Conservation (phyloP, 2,113 vertebrate species). For the Pachycephala philippinensis region DNA sequence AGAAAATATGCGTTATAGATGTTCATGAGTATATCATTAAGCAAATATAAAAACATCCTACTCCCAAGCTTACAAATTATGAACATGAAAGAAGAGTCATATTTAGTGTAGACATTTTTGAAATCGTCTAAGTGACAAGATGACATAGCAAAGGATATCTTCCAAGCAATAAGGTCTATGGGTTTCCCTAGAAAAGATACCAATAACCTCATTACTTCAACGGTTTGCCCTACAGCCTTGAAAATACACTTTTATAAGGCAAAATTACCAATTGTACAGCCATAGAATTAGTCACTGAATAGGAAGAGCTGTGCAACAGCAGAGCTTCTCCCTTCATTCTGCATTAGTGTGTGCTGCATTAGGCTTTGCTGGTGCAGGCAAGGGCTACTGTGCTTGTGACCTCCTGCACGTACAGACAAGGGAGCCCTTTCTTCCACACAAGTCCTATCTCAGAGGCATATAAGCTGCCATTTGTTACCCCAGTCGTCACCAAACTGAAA, state of each 20-base stretch:
- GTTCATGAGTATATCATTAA: background rate
- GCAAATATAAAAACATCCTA: background rate
- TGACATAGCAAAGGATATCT: background rate
- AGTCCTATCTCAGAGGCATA: background rate
- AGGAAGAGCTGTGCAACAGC: background rate
- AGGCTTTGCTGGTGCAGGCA: background rate
- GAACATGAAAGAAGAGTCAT: background rate
- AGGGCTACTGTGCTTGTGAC: background rate
- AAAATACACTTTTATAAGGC: background rate
- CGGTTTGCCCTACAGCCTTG: background rate
- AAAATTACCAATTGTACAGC: background rate
- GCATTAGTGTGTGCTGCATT: background rate
- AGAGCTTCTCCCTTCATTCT: background rate
- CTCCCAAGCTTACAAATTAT: background rate
- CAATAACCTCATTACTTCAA: background rate
- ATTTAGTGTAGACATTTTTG: background rate
- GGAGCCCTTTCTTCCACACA: background rate
- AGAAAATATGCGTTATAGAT: background rate
- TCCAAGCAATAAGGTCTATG: background rate
- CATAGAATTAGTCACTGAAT: background rate
- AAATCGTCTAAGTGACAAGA: background rate
- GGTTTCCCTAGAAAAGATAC: background rate
- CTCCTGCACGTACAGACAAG: background rate
- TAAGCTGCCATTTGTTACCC: conserved; percentile 10
- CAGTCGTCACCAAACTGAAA: background rate